Percentiles rank a stretch among this genome's conserved stretches.
Evolutionary conservation across 2,888 invertebrate species (phyloP).

Genomic region (Geophilus truncorum): DNA sequence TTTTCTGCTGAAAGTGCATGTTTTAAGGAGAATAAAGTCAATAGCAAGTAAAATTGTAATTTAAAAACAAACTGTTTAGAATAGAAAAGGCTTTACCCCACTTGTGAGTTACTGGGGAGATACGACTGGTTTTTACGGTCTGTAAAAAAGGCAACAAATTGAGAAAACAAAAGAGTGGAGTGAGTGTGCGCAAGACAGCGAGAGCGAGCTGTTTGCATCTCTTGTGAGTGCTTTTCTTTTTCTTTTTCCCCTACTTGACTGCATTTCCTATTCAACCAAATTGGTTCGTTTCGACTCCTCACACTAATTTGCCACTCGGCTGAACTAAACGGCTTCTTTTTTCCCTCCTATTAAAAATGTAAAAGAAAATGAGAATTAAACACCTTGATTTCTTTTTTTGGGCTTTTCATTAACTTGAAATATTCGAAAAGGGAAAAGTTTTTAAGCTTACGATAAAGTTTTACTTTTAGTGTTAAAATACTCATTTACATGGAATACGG

Average conservation of each 20-base stretch:
- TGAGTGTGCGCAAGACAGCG: slow-evolving; percentile 1
- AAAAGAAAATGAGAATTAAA: slow-evolving; percentile 4
- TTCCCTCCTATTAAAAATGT: neutral
- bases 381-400: neutral
- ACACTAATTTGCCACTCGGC: slow-evolving; percentile 5
- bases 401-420: neutral
- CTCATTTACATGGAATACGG: neutral
- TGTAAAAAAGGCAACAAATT: neutral
- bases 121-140: neutral
- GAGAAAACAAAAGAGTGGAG: slow-evolving; percentile 12
- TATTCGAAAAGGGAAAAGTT: neutral
- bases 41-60: neutral
- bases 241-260: slow-evolving; percentile 10
- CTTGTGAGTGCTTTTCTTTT: slow-evolving; percentile 1
- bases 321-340: slow-evolving; percentile 7
- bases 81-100: neutral
- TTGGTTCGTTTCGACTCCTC: slow-evolving; percentile 10
- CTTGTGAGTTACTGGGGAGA: neutral
- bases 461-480: neutral
- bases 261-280: slow-evolving; percentile 13
- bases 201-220: slow-evolving; percentile 9
- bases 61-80: neutral
- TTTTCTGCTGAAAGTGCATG: no score
- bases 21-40: neutral
- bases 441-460: neutral